These are phyloP conservation scores for Periparus ater DNA, from an alignment of 2,797 vertebrate genomes.

Conservation along the genomic window DNA sequence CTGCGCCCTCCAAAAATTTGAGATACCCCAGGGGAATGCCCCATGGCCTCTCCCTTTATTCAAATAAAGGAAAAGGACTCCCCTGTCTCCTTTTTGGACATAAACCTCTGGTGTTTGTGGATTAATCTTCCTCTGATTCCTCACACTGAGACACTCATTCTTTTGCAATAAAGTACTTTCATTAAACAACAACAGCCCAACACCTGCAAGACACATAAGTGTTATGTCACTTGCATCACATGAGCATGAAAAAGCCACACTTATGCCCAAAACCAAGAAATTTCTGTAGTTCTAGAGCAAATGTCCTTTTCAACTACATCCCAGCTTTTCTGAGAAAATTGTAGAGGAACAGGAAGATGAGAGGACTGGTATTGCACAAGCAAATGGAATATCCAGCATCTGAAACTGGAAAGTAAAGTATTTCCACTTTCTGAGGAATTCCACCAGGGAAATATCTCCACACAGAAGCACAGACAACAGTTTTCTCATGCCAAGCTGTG, in stretches of 20 bases:
- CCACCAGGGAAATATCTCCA: background rate
- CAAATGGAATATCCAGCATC: background rate
- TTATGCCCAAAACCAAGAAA: background rate
- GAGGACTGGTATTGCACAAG: background rate
- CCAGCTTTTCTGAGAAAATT: background rate
- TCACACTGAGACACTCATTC: background rate
- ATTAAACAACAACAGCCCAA: background rate
- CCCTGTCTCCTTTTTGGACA: too few relatives aligned
- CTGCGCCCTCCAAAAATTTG: too few relatives aligned
- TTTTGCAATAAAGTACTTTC: background rate
- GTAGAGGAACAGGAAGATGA: background rate
- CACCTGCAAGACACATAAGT: background rate
- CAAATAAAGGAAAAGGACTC: too few relatives aligned
- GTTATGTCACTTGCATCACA: background rate
- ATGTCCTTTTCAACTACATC: background rate
- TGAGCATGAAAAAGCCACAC: background rate
- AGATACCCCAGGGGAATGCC: too few relatives aligned
- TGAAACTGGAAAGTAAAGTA: background rate
- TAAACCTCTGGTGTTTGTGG: too few relatives aligned
- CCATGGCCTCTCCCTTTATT: too few relatives aligned
- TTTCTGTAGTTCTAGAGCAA: background rate
- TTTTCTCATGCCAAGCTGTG: background rate
- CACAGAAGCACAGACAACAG: accelerated
- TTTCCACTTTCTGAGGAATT: background rate
- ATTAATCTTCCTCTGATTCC: too few relatives aligned